Evolutionary conservation across 2,113 vertebrate species (phyloP), one percentile per base, ranked within the genome.

Genomic region (Actenoides lindsayi): DNA sequence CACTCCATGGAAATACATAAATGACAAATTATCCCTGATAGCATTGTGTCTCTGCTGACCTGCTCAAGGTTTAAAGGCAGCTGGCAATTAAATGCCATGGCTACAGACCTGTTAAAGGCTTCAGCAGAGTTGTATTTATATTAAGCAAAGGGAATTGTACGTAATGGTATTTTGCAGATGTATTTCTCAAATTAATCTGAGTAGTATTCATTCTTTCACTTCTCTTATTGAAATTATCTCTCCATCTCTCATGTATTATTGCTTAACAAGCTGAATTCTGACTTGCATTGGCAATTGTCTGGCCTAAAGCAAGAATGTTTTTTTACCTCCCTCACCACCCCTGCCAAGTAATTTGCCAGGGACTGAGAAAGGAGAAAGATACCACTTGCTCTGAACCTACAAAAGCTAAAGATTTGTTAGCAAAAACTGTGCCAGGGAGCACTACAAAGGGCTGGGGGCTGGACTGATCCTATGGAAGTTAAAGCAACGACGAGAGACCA

Each of bases 11-110:
- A 97, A 97, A 97, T 95, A 94, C 68, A 97, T 94, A 91, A 97
- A 96, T 96, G 96, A 97, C 95, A 97, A 97, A 98, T 94, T 95
- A 97, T 94, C 93, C 96, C 96, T 91, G 87, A 97, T 97, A 92
- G 96, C 89, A 93, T 44, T 62, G 33, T 75, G 93, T 96, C 94
- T 97, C 95, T 94, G 59, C 35, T 97, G 97, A 97, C 97, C 96
- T 83, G 95, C 71, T 97, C 96, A 96, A 97, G 93, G 96, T 94
- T 98, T 97, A 97, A 96, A 97, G 97, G 94, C 79, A 84, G 94
- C 82, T 97, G 85, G 76, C 95, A 96, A 96, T 97, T 97, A 98
- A 97, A 96, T 83, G 81, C 90, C 92, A 81, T 24, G 64, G 95
- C 85, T 97, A 95, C 95, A 44, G 88, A 90, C 77, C 90, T 74